A percentile compares a stretch with the other conserved stretches of the same genome.
Evolutionary conservation across 1,140 invertebrate species (phyloP).

Genomic region (Bradysia coprophila): DNA sequence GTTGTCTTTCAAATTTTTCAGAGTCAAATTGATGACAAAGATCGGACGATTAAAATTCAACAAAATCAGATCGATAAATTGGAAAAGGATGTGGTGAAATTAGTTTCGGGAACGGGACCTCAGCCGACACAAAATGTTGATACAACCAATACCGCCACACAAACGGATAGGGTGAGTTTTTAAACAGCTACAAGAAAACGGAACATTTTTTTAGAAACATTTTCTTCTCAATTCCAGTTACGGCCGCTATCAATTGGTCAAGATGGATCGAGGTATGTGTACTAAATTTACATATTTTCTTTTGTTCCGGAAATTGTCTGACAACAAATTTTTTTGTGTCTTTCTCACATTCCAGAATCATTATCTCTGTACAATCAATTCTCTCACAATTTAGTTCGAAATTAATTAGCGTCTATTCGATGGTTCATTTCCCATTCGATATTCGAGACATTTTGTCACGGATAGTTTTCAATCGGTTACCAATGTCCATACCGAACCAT

Average conservation of each 20-base stretch:
- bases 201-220: too few species aligned
- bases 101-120: slow-evolving; percentile 11
- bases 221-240: slow-evolving; percentile 26
- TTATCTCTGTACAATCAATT: background rate
- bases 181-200: too few species aligned
- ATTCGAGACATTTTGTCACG: background rate
- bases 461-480: too few species aligned
- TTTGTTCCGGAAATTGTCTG: background rate
- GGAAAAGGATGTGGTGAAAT: slow-evolving; percentile 14
- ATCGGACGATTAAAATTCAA: slow-evolving; percentile 42
- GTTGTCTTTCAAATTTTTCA: too few species aligned
- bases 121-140: slow-evolving; percentile 8
- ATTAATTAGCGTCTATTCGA: too few species aligned
- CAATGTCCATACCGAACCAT: too few species aligned
- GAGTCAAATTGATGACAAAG: slow-evolving; percentile 50
- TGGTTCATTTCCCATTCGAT: too few species aligned
- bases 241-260: slow-evolving; percentile 35
- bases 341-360: background rate
- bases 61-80: slow-evolving; percentile 37
- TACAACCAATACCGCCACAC: slow-evolving; percentile 44
- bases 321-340: background rate
- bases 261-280: slow-evolving; percentile 20
- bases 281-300: background rate
- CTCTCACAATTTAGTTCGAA: background rate
- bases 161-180: slow-evolving; percentile 46